These are phyloP conservation scores for Danio aesculapii DNA, from an alignment of 2,797 vertebrate species.

Conservation along the genomic window DNA sequence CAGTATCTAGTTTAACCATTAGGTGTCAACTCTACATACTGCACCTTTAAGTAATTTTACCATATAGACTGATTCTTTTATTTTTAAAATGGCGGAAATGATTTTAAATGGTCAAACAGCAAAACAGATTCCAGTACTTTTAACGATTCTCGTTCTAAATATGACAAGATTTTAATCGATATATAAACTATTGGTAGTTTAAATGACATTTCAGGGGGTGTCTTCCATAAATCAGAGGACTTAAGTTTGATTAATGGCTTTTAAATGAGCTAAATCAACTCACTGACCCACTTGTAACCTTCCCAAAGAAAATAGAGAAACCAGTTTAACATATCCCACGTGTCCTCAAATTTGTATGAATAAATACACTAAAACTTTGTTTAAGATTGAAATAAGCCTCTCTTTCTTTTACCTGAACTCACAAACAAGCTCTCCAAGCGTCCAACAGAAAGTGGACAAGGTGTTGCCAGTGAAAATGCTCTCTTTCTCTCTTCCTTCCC, in stretches of 20 bases:
- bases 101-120: no score
- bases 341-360: not conserved
- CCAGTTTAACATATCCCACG: not conserved
- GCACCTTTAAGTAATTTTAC: no score
- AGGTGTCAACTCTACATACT: no score
- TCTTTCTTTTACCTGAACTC: slow-evolving; percentile 5
- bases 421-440: not conserved
- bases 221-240: no score
- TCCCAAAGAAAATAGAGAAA: not conserved
- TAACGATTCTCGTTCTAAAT: no score
- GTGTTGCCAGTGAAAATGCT: slow-evolving; percentile 27
- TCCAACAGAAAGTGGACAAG: not conserved
- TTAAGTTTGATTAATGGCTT: not conserved
- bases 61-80: no score
- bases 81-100: no score
- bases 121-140: no score
- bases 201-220: no score
- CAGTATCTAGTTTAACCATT: no score
- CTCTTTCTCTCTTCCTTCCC: slow-evolving; percentile 24
- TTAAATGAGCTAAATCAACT: not conserved
- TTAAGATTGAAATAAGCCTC: not conserved
- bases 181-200: no score
- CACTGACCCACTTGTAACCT: not conserved
- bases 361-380: not conserved
- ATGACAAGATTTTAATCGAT: no score